Evolutionary conservation across 1,140 invertebrate genomes (phyloP).

Genomic region (Sipha flava): DNA sequence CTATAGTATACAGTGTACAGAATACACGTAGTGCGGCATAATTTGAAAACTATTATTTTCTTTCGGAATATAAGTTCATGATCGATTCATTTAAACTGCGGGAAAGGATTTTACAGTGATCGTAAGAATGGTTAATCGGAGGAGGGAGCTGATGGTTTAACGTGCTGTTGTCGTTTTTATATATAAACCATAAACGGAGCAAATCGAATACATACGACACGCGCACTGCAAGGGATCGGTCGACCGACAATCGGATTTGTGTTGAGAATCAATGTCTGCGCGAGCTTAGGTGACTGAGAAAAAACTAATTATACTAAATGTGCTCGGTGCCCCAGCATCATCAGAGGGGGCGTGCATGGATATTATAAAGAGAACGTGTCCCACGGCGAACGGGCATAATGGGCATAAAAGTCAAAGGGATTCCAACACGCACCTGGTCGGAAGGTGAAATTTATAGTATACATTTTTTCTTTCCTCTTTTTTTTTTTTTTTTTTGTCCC

Average conservation of each 20-base stretch:
- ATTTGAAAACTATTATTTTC: too few species aligned
- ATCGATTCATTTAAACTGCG: too few species aligned
- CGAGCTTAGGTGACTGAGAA: neutral
- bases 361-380: neutral
- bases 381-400: conserved; percentile 24
- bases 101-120: too few species aligned
- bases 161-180: too few species aligned
- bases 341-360: neutral
- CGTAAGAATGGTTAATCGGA: too few species aligned
- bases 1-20: too few species aligned
- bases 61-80: too few species aligned
- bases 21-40: too few species aligned
- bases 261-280: neutral
- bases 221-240: neutral
- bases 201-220: neutral
- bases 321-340: neutral
- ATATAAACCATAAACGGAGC: neutral
- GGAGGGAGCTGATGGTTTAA: too few species aligned
- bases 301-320: conserved; percentile 20
- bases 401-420: conserved; percentile 31
- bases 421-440: conserved; percentile 20
- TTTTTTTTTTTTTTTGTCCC: neutral
- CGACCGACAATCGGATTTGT: neutral
- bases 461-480: neutral
- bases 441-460: conserved; percentile 30